Percentiles rank a stretch among this genome's conserved stretches.
Evolutionary conservation across 2,113 vertebrate species (phyloP).

Genomic region (Carassius auratus): DNA sequence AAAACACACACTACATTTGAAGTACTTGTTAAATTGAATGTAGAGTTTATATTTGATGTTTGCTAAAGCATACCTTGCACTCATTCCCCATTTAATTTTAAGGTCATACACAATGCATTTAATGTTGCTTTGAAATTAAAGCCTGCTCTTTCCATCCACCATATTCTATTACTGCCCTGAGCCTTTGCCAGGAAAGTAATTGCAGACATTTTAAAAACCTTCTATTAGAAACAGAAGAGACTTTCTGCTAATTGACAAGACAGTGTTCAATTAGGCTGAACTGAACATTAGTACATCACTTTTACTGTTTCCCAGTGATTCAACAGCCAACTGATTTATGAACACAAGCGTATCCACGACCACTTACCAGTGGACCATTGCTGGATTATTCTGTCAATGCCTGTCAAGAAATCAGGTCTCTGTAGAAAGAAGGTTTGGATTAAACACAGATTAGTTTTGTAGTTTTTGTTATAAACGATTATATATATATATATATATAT

Average conservation of each 20-base stretch:
- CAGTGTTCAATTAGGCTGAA: conserved; percentile 77
- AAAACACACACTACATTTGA: not conserved
- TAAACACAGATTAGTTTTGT: too few relatives aligned
- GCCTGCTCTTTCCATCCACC: not conserved
- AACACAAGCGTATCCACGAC: conserved; percentile 13
- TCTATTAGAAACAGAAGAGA: conserved; percentile 69
- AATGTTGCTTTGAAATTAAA: conserved; percentile 7
- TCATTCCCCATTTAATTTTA: not conserved
- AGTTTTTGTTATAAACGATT: too few relatives aligned
- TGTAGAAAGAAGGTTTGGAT: too few relatives aligned
- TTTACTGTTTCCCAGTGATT: conserved; percentile 73
- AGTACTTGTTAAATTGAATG: not conserved
- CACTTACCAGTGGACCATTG: conserved; percentile 14
- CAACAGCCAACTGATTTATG: conserved; percentile 64
- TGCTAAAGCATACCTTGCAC: not conserved
- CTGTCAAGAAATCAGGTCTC: not conserved
- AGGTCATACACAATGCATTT: not conserved
- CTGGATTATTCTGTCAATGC: not conserved
- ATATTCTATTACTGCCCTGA: conserved; percentile 59
- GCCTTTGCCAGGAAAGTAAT: conserved; percentile 68
- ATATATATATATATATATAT: too few relatives aligned
- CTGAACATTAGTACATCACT: conserved; percentile 77
- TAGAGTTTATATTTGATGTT: not conserved
- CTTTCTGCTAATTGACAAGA: conserved; percentile 74
- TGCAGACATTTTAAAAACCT: conserved; percentile 62